A percentile compares a stretch with the other conserved stretches of the same genome.
These are phyloP conservation scores for Archivesica marissinica DNA, from an alignment of 1,140 invertebrate genomes.

Conservation along the genomic window DNA sequence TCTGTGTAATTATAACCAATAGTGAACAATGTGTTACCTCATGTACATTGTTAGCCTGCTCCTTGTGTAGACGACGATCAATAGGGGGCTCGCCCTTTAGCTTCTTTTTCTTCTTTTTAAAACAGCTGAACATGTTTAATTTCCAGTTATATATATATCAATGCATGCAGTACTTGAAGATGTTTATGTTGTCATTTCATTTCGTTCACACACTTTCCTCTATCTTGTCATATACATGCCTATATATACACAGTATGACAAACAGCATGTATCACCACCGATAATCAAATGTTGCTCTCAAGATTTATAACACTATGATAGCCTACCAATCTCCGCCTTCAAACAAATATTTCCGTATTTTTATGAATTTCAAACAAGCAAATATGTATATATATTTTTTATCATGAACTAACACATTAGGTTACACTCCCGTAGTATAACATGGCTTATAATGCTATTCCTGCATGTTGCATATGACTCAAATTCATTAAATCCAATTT, in stretches of 20 bases:
- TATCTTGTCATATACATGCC: too few species aligned
- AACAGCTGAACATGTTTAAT: constrained; percentile 67
- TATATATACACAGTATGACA: constrained; percentile 2
- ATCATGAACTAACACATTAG: not conserved
- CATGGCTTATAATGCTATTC: not conserved
- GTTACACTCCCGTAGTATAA: not conserved
- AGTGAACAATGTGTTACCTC: constrained; percentile 53
- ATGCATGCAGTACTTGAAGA: not conserved
- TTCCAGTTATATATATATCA: not conserved
- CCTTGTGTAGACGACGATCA: constrained; percentile 37
- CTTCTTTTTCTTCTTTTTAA: constrained; percentile 78
- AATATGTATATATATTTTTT: too few species aligned
- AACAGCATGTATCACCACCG: constrained; percentile 11
- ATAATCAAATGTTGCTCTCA: not conserved
- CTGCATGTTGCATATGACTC: not conserved
- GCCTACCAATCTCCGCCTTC: not conserved
- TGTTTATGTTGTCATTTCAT: not conserved
- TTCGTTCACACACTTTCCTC: too few species aligned
- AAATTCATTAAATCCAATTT: constrained; percentile 26
- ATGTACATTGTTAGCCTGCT: constrained; percentile 56
- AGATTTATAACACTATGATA: not conserved
- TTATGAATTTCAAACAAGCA: too few species aligned
- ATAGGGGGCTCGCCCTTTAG: constrained; percentile 68
- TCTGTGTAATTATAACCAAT: constrained; percentile 20
- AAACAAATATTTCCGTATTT: constrained; percentile 14